These are phyloP conservation scores for Actinemys pallida DNA, from an alignment of 2,113 vertebrate species.

Conservation along the genomic window DNA sequence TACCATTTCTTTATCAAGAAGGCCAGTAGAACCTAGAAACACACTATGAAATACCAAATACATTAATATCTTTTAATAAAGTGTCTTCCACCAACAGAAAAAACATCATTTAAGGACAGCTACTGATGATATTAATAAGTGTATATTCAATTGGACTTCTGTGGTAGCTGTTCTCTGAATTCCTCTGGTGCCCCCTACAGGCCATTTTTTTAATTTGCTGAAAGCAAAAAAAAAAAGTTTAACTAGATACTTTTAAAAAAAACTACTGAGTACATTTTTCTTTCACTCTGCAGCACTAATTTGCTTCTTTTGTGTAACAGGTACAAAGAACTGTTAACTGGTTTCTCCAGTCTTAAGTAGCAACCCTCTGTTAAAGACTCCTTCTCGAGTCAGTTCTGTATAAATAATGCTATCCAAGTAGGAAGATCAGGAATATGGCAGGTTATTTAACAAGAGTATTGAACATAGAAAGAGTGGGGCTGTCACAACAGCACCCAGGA, in stretches of 20 bases:
- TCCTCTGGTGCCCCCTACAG: conserved; percentile 79
- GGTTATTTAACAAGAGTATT: background rate
- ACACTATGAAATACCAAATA: background rate
- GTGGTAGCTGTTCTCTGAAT: background rate
- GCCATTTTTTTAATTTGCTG: background rate
- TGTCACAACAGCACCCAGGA: background rate
- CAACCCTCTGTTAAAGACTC: background rate
- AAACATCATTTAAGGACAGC: accelerated
- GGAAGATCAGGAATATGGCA: background rate
- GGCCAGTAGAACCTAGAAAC: background rate
- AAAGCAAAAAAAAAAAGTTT: background rate
- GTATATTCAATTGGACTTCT: background rate
- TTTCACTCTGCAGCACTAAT: background rate
- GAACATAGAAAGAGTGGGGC: background rate
- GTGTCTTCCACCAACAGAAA: background rate
- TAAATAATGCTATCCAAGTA: background rate
- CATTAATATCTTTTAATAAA: background rate
- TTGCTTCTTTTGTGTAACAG: background rate
- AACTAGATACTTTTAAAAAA: background rate
- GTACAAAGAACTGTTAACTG: background rate
- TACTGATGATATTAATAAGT: background rate
- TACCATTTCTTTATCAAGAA: background rate
- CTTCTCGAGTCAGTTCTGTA: background rate
- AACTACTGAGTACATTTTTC: background rate
- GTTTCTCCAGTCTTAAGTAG: background rate